Evolutionary conservation across 2,888 invertebrate species (phyloP), one percentile per base, ranked within the genome.

Genomic region (Trichogramma evanescens): DNA sequence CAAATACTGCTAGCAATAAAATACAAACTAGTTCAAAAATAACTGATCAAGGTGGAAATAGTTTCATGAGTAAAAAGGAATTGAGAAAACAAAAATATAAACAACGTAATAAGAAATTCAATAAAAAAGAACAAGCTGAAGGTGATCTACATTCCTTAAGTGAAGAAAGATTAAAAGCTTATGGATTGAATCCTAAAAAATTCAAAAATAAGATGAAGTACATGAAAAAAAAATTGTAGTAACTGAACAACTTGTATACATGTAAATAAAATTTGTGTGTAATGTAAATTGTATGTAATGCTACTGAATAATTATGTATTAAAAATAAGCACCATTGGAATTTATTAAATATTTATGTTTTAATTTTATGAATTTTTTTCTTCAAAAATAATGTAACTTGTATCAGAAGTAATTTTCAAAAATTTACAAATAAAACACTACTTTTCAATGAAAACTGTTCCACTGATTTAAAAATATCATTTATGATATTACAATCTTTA

Each of bases 121-220:
- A 57, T 52, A n/a, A 40, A 74, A 76, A 68, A 68, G 66, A 4
- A 42, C 51, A 58, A 13, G 53, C 59, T 1, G 60, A 56, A n/a
- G 59, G 68, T 45, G 63, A 66, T 50, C 61, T 73, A n/a, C 59
- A 67, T 26, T 64, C 68, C 2, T 58, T 74, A 54, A 72, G 91
- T 3, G 91, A 93, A 76, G 89, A 90, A 66, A 84, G 97, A 66
- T 81, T 98, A 6, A 85, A 88, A 72, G 95, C 95, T 0, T 98
- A 92, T 75, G 96, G 95, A 57, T 84, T 95, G 46, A 95, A 94
- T 81, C 94, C 94, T 0, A 92, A 89, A 71, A 93, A 92, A 74
- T 92, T 89, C 70, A 88, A 87, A 72, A 87, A 88, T 71, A 89
- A 88, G 77, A 78, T 89, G 66, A 89, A 87, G 73, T 89, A 87